Evolutionary conservation across 2,888 invertebrate genomes (phyloP).

Genomic region (Protonemura montana): DNA sequence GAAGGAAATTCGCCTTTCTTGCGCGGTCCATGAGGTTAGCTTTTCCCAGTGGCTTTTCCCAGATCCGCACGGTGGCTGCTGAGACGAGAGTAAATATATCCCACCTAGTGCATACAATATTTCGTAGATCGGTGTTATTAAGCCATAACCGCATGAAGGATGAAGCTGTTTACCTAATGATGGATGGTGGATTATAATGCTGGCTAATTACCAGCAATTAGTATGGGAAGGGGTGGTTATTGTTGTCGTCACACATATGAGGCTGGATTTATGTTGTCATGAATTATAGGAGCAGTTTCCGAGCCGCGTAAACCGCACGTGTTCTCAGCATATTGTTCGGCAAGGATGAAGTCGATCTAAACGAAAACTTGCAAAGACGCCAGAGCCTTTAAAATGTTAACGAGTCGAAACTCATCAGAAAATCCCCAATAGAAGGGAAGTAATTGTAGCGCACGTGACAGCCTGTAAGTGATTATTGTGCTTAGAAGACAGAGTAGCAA

Average conservation of each 20-base stretch:
- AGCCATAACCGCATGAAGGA: not conserved
- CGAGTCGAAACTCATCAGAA: not conserved
- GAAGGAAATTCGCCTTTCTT: not conserved
- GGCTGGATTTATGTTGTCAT: conserved; percentile 20
- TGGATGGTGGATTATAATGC: conserved; percentile 24
- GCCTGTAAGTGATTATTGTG: not conserved
- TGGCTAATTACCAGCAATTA: conserved; percentile 25
- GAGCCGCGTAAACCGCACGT: not conserved
- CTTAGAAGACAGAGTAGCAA: not conserved
- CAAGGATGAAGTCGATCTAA: not conserved
- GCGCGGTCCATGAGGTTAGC: not conserved
- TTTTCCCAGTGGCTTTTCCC: not conserved
- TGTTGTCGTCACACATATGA: conserved; percentile 20
- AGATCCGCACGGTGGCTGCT: not conserved
- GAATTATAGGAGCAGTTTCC: conserved; percentile 9
- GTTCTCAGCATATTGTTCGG: not conserved
- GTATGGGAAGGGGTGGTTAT: conserved; percentile 19
- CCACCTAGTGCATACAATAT: not conserved
- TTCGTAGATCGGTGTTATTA: not conserved
- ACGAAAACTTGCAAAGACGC: not conserved
- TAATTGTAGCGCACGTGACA: not conserved
- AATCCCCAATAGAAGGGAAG: not conserved
- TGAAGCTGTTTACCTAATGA: conserved; percentile 16
- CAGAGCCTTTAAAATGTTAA: not conserved
- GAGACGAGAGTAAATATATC: not conserved